Evolutionary conservation across 2,797 vertebrate genomes (phyloP), one percentile per base, ranked within the genome.

Genomic region (Agapornis canus): DNA sequence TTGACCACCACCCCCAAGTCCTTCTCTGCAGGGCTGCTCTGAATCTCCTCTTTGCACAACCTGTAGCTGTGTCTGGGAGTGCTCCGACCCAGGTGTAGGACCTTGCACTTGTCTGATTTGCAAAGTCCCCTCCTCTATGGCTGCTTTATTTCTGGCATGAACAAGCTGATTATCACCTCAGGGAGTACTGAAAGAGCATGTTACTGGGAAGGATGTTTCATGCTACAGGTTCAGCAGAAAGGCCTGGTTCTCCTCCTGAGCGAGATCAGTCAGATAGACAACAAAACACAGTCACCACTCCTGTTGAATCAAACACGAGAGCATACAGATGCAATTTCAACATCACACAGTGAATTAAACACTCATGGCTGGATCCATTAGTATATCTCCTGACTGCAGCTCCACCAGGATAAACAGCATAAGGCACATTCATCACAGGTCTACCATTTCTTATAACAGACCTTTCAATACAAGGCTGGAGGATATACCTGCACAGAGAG

Each of bases 141-240:
- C 35, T 57, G 25, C 65, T 70, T 71, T 64, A 26, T 42, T 90
- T 92, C 31, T 64, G 37, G 31, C 25, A 48, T 1, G 7, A 56
- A 43, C 6, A 89, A 77, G 91, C 3, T 0, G 0, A 47, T 11
- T 14, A 23, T 14, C 19, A 47, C 7, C 31, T 9, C 13, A 7
- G 13, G 49, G 23, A 68, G 8, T 15, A 29, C 39, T 6, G 2
- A 56, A 76, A 80, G 6, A 85, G 18, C n/a, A 65, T 14, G 3
- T 25, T 37, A 20, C 59, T 47, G 37, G 52, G 70, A 78, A 69
- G 61, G 11, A 47, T 0, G 4, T 65, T 61, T 32, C 63, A 85
- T 77, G 47, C 35, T 65, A 39, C 21, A 69, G 29, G 27, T 81
- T 31, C 39, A 79, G 49, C 26, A 89, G 17, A 72, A 11, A 61